phyloP scores from a whole-genome alignment of 2,113 vertebrate species.

The Cyprinodon variegatus region DNA sequence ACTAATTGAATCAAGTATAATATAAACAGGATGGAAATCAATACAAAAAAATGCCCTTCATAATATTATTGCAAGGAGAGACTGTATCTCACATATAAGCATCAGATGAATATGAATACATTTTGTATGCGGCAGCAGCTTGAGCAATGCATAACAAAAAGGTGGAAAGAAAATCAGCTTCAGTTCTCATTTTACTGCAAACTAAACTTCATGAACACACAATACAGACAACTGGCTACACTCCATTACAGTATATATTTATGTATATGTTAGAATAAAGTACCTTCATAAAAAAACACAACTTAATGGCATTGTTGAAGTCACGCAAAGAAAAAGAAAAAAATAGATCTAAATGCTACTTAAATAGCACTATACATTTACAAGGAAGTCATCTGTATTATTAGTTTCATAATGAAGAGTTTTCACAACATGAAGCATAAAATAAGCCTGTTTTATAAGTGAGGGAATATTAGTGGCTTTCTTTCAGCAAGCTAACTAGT shows the following conservation, averaged over 20 bases:
- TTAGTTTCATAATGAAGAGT: too few species aligned
- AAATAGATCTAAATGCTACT: too few species aligned
- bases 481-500: too few species aligned
- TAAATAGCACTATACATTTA: too few species aligned
- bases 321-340: too few species aligned
- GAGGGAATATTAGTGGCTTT: too few species aligned
- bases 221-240: not conserved
- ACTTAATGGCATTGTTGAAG: too few species aligned
- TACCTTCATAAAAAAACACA: not conserved
- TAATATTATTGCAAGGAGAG: slow-evolving; percentile 18
- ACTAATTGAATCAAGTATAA: slow-evolving; percentile 55
- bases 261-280: not conserved
- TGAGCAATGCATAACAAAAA: not conserved
- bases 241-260: too few species aligned
- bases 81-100: slow-evolving; percentile 15
- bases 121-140: not conserved
- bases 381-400: too few species aligned
- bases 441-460: too few species aligned
- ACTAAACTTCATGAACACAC: not conserved
- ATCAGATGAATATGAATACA: slow-evolving; percentile 19
- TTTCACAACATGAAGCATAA: too few species aligned
- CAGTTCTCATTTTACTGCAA: slow-evolving; percentile 3
- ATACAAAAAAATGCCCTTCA: slow-evolving; percentile 33
- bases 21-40: slow-evolving; percentile 45
- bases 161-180: slow-evolving; percentile 1